Evolutionary conservation across 2,113 vertebrate species (phyloP).

Genomic region (Lucifuga dentata): DNA sequence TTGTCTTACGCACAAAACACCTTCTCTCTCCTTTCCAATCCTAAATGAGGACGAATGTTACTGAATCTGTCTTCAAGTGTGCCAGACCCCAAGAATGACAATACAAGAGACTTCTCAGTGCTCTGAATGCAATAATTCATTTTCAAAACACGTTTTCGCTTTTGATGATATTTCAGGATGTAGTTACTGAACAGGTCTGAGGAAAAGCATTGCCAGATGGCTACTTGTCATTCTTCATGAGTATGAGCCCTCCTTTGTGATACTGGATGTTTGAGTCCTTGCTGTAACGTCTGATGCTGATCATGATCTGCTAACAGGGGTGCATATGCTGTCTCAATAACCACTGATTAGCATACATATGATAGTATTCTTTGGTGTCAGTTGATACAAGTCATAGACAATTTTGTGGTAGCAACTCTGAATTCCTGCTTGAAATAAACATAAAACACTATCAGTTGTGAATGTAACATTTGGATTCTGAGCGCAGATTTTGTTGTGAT

Average conservation of each 20-base stretch:
- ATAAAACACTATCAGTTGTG: not conserved
- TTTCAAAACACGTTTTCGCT: constrained; percentile 61
- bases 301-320: constrained; percentile 41
- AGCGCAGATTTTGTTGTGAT: not conserved
- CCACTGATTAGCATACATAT: constrained; percentile 13
- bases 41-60: constrained; percentile 35
- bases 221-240: constrained; percentile 68
- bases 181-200: constrained; percentile 52
- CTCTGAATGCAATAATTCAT: constrained; percentile 44
- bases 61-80: constrained; percentile 51
- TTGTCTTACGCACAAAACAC: constrained; percentile 37
- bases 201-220: constrained; percentile 72
- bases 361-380: not conserved
- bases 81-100: constrained; percentile 67
- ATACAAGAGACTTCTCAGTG: constrained; percentile 49
- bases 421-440: not conserved
- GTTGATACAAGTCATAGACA: not conserved
- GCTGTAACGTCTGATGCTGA: constrained; percentile 37
- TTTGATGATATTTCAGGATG: constrained; percentile 78
- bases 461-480: no score
- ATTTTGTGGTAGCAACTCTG: not conserved
- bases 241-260: constrained; percentile 44
- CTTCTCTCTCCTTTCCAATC: constrained; percentile 31
- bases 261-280: constrained; percentile 32
- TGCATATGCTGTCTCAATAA: constrained; percentile 20